Conservation (phyloP, 2,797 vertebrate genomes). For the Takifugu rubripes region DNA sequence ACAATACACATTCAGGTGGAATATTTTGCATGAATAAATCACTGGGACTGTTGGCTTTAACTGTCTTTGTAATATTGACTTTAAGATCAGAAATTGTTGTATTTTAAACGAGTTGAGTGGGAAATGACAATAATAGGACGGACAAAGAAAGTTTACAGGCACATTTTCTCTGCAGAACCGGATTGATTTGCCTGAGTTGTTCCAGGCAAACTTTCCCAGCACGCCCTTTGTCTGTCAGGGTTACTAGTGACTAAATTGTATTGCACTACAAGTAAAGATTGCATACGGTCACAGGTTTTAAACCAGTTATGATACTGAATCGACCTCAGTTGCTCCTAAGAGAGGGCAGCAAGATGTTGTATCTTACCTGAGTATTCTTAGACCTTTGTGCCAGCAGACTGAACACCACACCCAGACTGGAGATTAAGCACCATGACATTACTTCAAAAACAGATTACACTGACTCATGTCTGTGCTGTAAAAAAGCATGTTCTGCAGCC, state of each 20-base stretch:
- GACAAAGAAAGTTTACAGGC: background rate
- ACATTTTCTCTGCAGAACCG: slow-evolving; percentile 36
- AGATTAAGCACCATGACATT: slow-evolving; percentile 1
- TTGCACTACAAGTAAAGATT: background rate
- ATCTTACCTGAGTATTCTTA: too few species aligned
- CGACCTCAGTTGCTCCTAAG: too few species aligned
- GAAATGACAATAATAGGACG: background rate
- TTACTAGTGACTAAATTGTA: background rate
- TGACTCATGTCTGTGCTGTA: slow-evolving; percentile 15
- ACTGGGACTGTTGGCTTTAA: too few species aligned
- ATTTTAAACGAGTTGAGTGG: background rate
- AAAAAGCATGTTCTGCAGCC: background rate
- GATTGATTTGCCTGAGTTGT: slow-evolving; percentile 41
- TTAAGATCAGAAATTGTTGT: too few species aligned
- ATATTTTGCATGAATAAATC: too few species aligned
- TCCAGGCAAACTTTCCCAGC: slow-evolving; percentile 53
- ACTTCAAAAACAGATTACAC: slow-evolving; percentile 1
- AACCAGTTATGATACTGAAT: too few species aligned
- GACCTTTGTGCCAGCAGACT: too few species aligned
- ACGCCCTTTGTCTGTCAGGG: slow-evolving; percentile 39
- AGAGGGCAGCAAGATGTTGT: too few species aligned
- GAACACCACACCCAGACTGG: background rate
- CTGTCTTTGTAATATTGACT: too few species aligned
- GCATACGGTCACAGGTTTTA: too few species aligned
- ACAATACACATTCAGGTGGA: too few species aligned